phyloP scores from a whole-genome alignment of 2,888 invertebrate genomes.

The Coremacera marginata region DNA sequence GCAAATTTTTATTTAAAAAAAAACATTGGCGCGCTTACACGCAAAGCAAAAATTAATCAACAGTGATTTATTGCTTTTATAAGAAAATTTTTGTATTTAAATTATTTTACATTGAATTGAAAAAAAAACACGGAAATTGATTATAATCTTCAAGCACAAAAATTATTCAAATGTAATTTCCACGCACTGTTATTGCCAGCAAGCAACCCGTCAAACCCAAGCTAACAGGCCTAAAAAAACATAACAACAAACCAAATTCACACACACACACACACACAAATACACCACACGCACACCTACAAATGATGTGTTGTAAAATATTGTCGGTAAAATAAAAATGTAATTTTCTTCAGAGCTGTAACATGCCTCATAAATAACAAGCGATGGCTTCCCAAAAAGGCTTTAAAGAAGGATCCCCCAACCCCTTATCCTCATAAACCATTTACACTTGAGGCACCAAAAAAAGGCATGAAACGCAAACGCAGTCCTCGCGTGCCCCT shows the following conservation, averaged over 20 bases:
- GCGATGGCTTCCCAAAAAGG: background rate
- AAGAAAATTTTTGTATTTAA: background rate
- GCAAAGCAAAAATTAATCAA: background rate
- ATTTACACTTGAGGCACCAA: constrained; percentile 5
- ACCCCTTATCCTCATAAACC: background rate
- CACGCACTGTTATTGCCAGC: background rate
- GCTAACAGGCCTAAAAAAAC: background rate
- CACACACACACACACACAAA: background rate
- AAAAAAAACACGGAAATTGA: constrained; percentile 5
- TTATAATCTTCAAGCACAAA: background rate
- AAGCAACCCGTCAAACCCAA: background rate
- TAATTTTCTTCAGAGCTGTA: constrained; percentile 21
- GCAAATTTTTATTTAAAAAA: background rate
- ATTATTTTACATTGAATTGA: background rate
- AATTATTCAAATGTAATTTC: constrained; percentile 20
- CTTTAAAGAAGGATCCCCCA: background rate
- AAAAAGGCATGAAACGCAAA: background rate
- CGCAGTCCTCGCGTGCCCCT: background rate
- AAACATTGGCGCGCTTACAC: too few species aligned
- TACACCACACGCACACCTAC: background rate
- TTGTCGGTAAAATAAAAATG: constrained; percentile 6
- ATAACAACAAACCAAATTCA: background rate
- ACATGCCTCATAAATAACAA: constrained; percentile 25
- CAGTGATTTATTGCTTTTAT: background rate
- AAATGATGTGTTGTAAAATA: background rate